Evolutionary conservation across 2,113 vertebrate genomes (phyloP), one percentile per base, ranked within the genome.

Genomic region (Halichoeres trimaculatus): DNA sequence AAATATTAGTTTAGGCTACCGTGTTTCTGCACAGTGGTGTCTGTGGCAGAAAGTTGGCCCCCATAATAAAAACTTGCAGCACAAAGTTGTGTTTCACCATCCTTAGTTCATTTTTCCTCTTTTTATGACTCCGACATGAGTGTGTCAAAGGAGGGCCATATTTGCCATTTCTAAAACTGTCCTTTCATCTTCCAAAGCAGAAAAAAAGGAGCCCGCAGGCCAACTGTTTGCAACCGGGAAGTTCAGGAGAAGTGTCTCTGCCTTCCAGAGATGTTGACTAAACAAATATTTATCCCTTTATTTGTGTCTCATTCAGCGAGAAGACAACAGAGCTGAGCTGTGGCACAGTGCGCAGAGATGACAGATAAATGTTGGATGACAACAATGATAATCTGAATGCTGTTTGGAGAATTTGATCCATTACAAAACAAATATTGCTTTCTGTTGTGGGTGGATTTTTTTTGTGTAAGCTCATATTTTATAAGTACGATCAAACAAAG

Each of bases 1-100:
- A 80, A 80, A 72, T 84, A 89, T 82, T 84, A 83, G 78, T 74
- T 47, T 66, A 66, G 68, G 68, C 60, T 54, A 54, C 61, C 52
- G 10, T 41, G 60, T 69, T 76, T 57, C 76, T 85, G 71, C 57
- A 61, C 62, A 56, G 69, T 51, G 78, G 60, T 4, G 52, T 74
- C 60, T 73, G 70, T 80, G 58, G 66, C 40, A 68, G 30, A 76
- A n/a, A 60, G 41, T 10, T 71, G 60, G 52, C 67, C 16, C 68
- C 55, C 20, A 61, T 71, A 73, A 43, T 79, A 67, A 53, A 53
- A 26, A 65, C 26, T 36, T 64, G 67, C 38, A 69, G 34, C 57
- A 85, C 67, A 80, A 59, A 75, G 45, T 5, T 1, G 70, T 45
- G 26, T 14, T 34, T 70, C 40, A 61, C 59, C 62, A 50, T 26